Base-by-base conservation (phyloP, 1,140 invertebrate species). In the Pomacea maculata region DNA sequence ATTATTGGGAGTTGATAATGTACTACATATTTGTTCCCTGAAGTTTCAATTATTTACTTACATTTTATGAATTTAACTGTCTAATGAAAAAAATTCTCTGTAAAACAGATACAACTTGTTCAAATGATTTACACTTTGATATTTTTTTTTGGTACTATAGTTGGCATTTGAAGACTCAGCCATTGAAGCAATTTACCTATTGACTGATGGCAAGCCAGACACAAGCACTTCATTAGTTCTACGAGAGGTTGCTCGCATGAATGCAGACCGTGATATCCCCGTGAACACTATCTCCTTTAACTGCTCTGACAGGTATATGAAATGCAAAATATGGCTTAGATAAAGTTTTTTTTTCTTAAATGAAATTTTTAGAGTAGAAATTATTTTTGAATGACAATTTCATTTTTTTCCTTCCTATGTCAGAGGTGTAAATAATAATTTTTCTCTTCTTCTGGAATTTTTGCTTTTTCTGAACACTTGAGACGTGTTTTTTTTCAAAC, bases 221-320 rank as follows among this genome's bases (percentile, higher is more conserved):
- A 89, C 87, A 6, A 91, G 90, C 82, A 92, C 90, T 10, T 88
- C 88, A 5, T 81, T 90, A 70, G 89, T 92, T 12, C 86, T 92
- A 14, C 82, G 88, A 61, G 87, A 91, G 82, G 90, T 92, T 17
- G 83, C 85, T 19, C 85, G 85, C 57, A 88, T 91, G 87, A 91
- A 92, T 74, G 79, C 83, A 64, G 81, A 88, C 5, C 87, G 90
- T 79, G 85, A 87, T 25, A 83, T 91, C 19, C 83, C 81, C 21
- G 86, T 92, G 74, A 91, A 92, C 83, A 91, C 91, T 21, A 91
- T 92, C 45, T 92, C 91, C 34, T 92, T 92, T 84, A 91, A 92
- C 83, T 92, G 91, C 82, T 83, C 87, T 63, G 91, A 92, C 83
- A 90, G 87, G 89, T 91, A 82, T 77, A 61, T 17, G 9, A 61